A percentile compares a stretch with the other conserved stretches of the same genome.
These are phyloP conservation scores for Panurus biarmicus DNA, from an alignment of 2,113 vertebrate species.

Conservation along the genomic window DNA sequence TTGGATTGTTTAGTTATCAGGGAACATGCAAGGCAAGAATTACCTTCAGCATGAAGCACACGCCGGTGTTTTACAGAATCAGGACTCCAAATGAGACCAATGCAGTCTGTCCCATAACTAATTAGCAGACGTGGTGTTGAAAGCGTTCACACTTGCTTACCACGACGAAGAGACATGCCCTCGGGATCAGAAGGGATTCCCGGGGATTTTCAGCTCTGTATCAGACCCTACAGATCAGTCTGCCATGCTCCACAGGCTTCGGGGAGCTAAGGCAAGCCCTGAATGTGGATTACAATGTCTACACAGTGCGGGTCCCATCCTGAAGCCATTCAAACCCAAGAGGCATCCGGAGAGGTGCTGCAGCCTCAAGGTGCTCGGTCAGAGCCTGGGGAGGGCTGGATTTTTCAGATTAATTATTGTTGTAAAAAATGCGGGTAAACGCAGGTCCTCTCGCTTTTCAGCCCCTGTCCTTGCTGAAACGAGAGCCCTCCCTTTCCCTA, in stretches of 20 bases:
- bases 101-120: background rate
- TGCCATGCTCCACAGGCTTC: background rate
- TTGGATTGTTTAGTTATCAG: background rate
- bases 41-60: background rate
- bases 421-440: rapidly evolving
- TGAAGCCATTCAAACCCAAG: background rate
- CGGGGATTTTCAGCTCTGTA: background rate
- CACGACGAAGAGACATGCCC: rapidly evolving
- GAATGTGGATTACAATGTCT: background rate
- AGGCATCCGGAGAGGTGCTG: background rate
- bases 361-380: background rate
- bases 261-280: background rate
- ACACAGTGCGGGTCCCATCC: background rate
- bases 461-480: background rate
- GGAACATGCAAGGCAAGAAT: background rate
- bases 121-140: background rate
- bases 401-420: background rate
- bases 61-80: background rate
- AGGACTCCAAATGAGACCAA: background rate
- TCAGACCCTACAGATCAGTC: background rate
- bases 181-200: background rate
- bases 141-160: background rate
- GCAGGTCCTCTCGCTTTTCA: background rate
- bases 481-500: background rate
- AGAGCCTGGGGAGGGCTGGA: background rate